Conservation (phyloP, 2,888 invertebrate genomes). For the Dynastes grantii region DNA sequence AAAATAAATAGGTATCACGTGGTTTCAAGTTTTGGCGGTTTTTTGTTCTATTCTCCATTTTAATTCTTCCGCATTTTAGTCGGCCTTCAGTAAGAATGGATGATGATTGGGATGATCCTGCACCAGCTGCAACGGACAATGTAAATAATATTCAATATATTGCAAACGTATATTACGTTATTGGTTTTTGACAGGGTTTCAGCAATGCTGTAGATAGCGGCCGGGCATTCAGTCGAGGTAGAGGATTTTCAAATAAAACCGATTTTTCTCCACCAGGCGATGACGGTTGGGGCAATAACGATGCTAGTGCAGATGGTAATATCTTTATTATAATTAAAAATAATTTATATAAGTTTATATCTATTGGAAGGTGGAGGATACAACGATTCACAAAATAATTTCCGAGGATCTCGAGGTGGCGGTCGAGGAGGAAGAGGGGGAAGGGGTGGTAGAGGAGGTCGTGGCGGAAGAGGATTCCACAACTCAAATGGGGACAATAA, state of each 20-base stretch:
- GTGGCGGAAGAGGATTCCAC: slow-evolving; percentile 54
- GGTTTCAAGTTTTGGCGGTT: slow-evolving; percentile 44
- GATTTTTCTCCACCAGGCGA: slow-evolving; percentile 56
- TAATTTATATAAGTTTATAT: not conserved
- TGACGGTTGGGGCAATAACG: slow-evolving; percentile 55
- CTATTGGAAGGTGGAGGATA: slow-evolving; percentile 52
- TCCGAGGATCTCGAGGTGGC: slow-evolving; percentile 30
- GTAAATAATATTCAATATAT: slow-evolving; percentile 49
- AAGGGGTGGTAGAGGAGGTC: slow-evolving; percentile 54
- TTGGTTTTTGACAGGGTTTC: slow-evolving; percentile 30
- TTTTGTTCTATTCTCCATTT: slow-evolving; percentile 38
- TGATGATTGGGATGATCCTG: slow-evolving; percentile 74
- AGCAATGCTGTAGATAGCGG: slow-evolving; percentile 35
- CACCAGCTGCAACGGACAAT: slow-evolving; percentile 60
- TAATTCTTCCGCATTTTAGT: slow-evolving; percentile 4
- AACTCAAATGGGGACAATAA: slow-evolving; percentile 56
- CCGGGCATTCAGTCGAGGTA: slow-evolving; percentile 47
- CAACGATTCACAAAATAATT: slow-evolving; percentile 33
- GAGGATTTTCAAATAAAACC: slow-evolving; percentile 52
- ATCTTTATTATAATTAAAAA: not conserved
- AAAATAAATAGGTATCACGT: slow-evolving; percentile 27
- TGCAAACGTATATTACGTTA: slow-evolving; percentile 1
- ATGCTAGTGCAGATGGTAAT: slow-evolving; percentile 50
- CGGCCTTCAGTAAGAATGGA: slow-evolving; percentile 67
- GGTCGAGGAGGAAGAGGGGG: slow-evolving; percentile 47